Base-by-base conservation (phyloP, 1,140 invertebrate genomes). In the Scaptomyza hsui region DNA sequence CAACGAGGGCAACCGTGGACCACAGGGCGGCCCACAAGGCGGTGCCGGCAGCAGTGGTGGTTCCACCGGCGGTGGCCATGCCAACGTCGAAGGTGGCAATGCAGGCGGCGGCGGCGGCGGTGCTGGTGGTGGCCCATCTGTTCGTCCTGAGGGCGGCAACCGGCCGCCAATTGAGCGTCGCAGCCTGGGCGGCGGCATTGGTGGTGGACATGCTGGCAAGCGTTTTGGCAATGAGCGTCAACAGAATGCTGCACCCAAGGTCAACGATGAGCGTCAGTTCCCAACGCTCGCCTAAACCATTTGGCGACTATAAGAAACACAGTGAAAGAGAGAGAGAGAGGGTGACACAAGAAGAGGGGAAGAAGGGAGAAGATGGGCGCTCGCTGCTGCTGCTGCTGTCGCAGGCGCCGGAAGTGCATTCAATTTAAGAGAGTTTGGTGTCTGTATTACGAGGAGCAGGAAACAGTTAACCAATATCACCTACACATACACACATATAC, bases 241-340 rank as follows among this genome's bases (percentile, higher is more conserved):
- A 76, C 88, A 90, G 60, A 82, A 89, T 68, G 65, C 78, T 94
- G 97, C 97, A 89, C 98, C 98, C 16, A 98, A 97, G 92, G 97
- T 99, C 51, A 97, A 98, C 91, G 97, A 99, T 92, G 97, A 97
- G 93, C 95, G 96, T 90, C 97, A 98, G 93, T 98, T 99, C 92
- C 98, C 98, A 71, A 97, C 96, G 81, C 93, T 98, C 90, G 95
- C 96, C 48, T 86, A 86, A 89, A 37, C 48, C 13, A 47, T 55
- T 68, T n/a, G n/a, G n/a, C n/a, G n/a, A n/a, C n/a, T n/a, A n/a
- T n/a, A n/a, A n/a, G n/a, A n/a, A n/a, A n/a, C n/a, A n/a, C n/a
- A n/a, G 26, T 19, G 60, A 72, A 53, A 35, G 41, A 16, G 44
- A 35, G 21, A 51, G 37, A 32, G n/a, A n/a, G 29, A 41, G 19